Conservation (phyloP, 2,113 vertebrate species). For the Ceyx margarethae region DNA sequence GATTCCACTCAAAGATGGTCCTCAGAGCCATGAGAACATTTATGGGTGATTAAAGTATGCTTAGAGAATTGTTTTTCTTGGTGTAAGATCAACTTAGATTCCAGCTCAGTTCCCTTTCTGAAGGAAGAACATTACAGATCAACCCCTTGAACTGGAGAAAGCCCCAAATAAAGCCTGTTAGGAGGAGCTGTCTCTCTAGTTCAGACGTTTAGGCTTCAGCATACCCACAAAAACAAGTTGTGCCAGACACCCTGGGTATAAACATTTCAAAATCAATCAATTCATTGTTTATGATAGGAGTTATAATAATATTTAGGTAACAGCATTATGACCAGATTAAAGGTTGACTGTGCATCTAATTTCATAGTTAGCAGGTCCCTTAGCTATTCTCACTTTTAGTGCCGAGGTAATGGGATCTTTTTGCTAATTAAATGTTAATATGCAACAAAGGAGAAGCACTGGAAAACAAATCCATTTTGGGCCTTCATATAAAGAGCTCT, state of each 20-base stretch:
- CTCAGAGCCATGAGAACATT: conserved; percentile 48
- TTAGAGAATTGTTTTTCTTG: conserved; percentile 61
- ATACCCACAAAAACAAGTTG: not conserved
- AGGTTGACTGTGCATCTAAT: conserved; percentile 13
- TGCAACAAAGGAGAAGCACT: conserved; percentile 7
- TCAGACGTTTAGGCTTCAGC: conserved; percentile 29
- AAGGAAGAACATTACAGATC: conserved; percentile 8
- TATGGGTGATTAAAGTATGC: conserved; percentile 24
- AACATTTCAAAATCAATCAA: conserved; percentile 54
- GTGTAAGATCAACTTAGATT: conserved; percentile 42
- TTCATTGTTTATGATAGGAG: not conserved
- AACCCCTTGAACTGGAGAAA: conserved; percentile 25
- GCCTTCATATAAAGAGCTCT: conserved; percentile 1
- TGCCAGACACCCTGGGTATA: conserved; percentile 7
- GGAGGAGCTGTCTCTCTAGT: not conserved
- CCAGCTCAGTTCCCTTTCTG: conserved; percentile 48
- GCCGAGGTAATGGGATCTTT: conserved; percentile 17
- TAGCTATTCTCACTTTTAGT: conserved; percentile 15
- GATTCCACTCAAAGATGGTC: conserved; percentile 9
- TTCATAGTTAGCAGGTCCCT: conserved; percentile 3
- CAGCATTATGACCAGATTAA: conserved; percentile 5
- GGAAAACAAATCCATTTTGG: conserved; percentile 39
- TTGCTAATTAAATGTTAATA: conserved; percentile 54
- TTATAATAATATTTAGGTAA: conserved; percentile 1
- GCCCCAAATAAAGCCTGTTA: conserved; percentile 59